Evolutionary conservation across 2,797 vertebrate genomes (phyloP), one percentile per base, ranked within the genome.

Genomic region (Centroberyx gerrardi): DNA sequence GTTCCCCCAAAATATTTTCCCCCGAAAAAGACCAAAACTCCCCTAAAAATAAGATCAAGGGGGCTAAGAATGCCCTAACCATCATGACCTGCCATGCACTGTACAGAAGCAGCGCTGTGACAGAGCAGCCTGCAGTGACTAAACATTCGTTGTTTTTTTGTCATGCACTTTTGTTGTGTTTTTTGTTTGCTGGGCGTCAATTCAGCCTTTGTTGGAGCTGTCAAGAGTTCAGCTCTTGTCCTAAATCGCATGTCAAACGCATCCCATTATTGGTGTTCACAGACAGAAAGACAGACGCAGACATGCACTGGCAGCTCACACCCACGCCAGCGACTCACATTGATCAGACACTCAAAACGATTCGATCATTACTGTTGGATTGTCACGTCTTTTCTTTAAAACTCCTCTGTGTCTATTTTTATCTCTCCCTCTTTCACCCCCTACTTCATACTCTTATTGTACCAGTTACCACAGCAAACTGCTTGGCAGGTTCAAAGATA

Each of bases 171-270:
- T 53, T 63, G 46, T 67, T 9, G 1, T 8, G 9, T 54, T 52
- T 14, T 44, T 27, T 63, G 7, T n/a, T 9, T 42, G 49, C 53
- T 28, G 27, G 54, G 67, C 56, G 74, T 28, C 22, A 17, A 33
- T 54, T 74, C 55, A 78, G 62, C 17, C 28, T 17, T 51, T 51
- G 36, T 3, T n/a, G 31, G 70, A 51, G 60, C 62, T 66, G 72
- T 72, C 76, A 72, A 69, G 73, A 79, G 64, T 71, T 75, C 63
- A 17, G 52, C 46, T 72, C 61, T 61, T 17, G n/a, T 74, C 74
- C 56, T 52, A 46, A 17, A 78, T 74, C 65, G 59, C 75, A 67
- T 74, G 70, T 84, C 78, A 86, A 71, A 84, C 8, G 36, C 53
- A 18, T 72, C 5, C 63, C 14, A 42, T 68, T 82, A 62, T 56